Evolutionary conservation across 2,113 vertebrate genomes (phyloP), one percentile per base, ranked within the genome.

Genomic region (Reinhardtius hippoglossoides): DNA sequence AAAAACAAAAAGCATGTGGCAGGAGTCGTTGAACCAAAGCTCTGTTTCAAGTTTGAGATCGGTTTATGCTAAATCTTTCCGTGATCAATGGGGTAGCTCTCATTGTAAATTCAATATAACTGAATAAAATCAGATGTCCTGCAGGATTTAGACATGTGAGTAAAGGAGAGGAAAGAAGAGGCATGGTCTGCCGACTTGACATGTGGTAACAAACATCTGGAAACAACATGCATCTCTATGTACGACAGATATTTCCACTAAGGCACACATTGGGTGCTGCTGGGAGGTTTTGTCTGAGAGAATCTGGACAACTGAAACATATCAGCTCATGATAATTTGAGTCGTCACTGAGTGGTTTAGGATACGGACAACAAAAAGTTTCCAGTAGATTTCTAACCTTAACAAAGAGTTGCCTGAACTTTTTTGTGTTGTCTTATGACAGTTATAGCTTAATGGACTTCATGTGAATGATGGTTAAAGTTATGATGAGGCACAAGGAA

Each of bases 131-230:
- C 82, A 72, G 78, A 85, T 72, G 80, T 76, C 59, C 83, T 48
- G 24, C 58, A 46, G 66, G 58, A 64, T 65, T 69, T 20, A 64
- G 66, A 84, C 60, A n/a, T 64, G 79, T 76, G 87, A 89, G 79
- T 87, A 87, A 88, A 31, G 37, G 15, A 18, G 58, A 27, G 46
- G 18, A 64, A 62, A 35, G 76, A 82, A 64, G 56, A 85, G 84
- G 89, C 67, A 74, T 67, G 87, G 87, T 60, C 78, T 68, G 57
- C 10, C 79, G 73, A 57, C 77, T 82, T 58, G 5, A 81, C n/a
- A n/a, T n/a, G n/a, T n/a, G n/a, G 87, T 56, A 78, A 88, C 72
- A 87, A 87, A 91, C 89, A 93, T 93, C 90, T 92, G 91, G 90
- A 87, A 74, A 74, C 84, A 91, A 86, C 89, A 86, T 91, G 91